These are phyloP conservation scores for Achatina immaculata DNA, from an alignment of 1,140 invertebrate genomes.

Conservation along the genomic window DNA sequence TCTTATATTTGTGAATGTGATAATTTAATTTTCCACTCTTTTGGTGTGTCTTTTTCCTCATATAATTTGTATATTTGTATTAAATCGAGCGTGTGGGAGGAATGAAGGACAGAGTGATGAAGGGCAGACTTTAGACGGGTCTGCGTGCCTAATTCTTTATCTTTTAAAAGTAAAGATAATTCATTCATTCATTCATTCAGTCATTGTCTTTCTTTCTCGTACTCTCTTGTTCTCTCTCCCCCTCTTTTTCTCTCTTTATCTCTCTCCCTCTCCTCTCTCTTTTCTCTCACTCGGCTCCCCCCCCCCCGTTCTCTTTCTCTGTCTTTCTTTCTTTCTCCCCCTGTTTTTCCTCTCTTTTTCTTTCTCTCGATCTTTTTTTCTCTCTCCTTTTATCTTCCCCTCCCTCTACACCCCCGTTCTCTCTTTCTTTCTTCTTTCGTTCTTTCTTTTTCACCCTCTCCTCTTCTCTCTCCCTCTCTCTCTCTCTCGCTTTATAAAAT, in stretches of 20 bases:
- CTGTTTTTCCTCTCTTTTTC: background rate
- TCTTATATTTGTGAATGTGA: too few species aligned
- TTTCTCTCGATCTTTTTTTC: background rate
- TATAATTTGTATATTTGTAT: too few species aligned
- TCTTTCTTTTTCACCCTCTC: background rate
- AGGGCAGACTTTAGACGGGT: too few species aligned
- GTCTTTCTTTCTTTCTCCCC: conserved; percentile 11
- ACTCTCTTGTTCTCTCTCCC: background rate
- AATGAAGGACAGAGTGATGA: too few species aligned
- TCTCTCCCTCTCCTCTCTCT: background rate
- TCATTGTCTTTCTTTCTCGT: background rate
- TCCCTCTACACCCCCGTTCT: background rate
- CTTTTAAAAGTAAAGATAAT: too few species aligned
- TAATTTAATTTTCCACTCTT: too few species aligned
- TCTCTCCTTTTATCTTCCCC: background rate
- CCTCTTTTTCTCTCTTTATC: background rate
- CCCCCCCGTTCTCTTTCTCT: conserved; percentile 1
- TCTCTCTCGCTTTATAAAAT: too few species aligned
- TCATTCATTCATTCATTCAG: background rate
- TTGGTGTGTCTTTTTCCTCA: too few species aligned
- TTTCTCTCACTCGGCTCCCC: conserved; percentile 11
- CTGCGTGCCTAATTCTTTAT: too few species aligned
- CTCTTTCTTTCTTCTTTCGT: background rate
- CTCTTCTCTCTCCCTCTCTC: background rate
- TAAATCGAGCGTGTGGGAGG: too few species aligned